These are phyloP conservation scores for Bathynomus jamesi DNA, from an alignment of 1,140 invertebrate genomes.

Conservation along the genomic window DNA sequence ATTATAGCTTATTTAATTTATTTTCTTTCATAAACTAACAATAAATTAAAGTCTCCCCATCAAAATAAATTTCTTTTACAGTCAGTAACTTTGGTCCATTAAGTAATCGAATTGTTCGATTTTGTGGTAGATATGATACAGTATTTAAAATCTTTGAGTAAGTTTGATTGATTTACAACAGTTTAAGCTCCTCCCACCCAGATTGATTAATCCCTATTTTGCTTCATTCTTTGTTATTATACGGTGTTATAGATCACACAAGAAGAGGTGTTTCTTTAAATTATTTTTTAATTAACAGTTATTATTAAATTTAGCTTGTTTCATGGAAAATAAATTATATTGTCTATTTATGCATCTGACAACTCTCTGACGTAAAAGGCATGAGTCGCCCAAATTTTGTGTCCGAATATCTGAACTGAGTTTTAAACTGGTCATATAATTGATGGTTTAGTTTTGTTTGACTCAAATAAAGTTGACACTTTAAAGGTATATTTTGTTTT, in stretches of 20 bases:
- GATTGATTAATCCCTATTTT: too few species aligned
- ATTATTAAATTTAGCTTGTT: not conserved
- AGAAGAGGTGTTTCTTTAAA: too few species aligned
- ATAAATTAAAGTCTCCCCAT: not conserved
- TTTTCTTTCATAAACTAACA: not conserved
- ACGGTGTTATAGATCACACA: too few species aligned
- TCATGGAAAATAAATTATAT: not conserved
- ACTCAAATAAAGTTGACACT: too few species aligned
- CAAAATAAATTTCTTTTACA: slow-evolving; percentile 1
- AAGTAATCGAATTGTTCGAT: not conserved
- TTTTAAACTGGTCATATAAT: too few species aligned
- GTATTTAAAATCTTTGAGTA: not conserved
- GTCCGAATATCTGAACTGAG: not conserved
- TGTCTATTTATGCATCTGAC: not conserved
- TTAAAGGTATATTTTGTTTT: too few species aligned
- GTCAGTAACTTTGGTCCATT: not conserved
- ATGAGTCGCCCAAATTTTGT: not conserved
- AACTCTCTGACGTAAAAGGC: not conserved
- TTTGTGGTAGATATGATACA: not conserved
- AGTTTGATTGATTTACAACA: not conserved
- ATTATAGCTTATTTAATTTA: too few species aligned
- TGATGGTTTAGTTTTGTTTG: too few species aligned
- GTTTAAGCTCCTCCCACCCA: not conserved
- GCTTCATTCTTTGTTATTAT: too few species aligned
- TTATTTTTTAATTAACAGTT: not conserved